Conservation (phyloP, 2,888 invertebrate species). For the Andrena bicolor region DNA sequence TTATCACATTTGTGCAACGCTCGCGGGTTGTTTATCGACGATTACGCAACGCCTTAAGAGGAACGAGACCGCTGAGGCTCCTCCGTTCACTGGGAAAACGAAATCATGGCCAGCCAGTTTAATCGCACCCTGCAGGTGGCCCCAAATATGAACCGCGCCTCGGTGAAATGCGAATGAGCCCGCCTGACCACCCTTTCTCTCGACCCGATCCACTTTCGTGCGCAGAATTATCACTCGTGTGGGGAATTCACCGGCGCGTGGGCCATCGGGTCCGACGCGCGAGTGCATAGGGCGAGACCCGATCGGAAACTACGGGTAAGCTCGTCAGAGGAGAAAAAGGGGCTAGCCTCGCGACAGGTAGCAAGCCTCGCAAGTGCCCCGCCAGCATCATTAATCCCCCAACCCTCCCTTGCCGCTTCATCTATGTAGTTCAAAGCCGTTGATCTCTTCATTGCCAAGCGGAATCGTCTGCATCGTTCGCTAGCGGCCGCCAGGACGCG, state of each 20-base stretch:
- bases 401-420: background rate
- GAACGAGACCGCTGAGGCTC: background rate
- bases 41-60: background rate
- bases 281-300: constrained; percentile 6
- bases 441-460: constrained; percentile 41
- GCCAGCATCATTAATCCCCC: constrained; percentile 16
- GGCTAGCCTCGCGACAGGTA: constrained; percentile 49
- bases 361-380: constrained; percentile 74
- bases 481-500: constrained; percentile 10
- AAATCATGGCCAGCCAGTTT: background rate
- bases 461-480: constrained; percentile 24
- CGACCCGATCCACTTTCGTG: background rate
- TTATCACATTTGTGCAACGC: background rate
- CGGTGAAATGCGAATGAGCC: too few species aligned
- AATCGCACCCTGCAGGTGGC: too few species aligned
- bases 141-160: too few species aligned
- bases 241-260: background rate
- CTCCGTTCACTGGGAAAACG: background rate
- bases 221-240: background rate
- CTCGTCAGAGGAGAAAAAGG: background rate
- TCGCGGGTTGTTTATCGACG: background rate
- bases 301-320: constrained; percentile 37
- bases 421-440: constrained; percentile 34
- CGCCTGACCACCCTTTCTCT: too few species aligned
- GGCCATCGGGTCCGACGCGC: background rate